phyloP scores from a whole-genome alignment of 2,113 vertebrate species.

The Indicator indicator region DNA sequence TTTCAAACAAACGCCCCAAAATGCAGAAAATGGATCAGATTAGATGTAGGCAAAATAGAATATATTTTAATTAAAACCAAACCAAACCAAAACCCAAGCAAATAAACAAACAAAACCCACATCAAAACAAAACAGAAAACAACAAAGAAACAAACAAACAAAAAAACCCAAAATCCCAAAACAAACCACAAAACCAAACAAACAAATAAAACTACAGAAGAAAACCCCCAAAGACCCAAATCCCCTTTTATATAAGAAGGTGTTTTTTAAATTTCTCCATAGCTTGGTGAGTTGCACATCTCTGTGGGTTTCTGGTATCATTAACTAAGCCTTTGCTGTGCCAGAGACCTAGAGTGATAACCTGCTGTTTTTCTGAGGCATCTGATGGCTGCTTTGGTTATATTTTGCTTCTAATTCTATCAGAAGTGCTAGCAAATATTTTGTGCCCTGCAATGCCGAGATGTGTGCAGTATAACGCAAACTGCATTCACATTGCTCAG shows the following conservation, averaged over 20 bases:
- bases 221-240: not conserved
- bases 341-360: not conserved
- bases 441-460: not conserved
- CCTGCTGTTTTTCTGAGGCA: not conserved
- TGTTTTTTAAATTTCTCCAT: not conserved
- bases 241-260: fast-evolving
- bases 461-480: not conserved
- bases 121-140: too few relatives aligned
- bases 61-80: not conserved
- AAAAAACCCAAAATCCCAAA: too few relatives aligned
- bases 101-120: not conserved
- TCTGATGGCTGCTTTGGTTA: not conserved
- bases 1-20: not conserved
- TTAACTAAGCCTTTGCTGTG: not conserved
- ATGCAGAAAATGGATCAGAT: not conserved
- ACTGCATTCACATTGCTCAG: not conserved
- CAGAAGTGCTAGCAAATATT: not conserved
- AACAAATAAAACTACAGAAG: not conserved
- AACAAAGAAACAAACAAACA: too few relatives aligned
- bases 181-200: too few relatives aligned
- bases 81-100: too few relatives aligned
- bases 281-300: not conserved
- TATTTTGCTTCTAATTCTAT: not conserved
- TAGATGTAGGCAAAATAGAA: not conserved
- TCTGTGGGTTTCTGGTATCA: not conserved